Percentiles rank a stretch among this genome's conserved stretches.
phyloP scores from a whole-genome alignment of 2,113 vertebrate species.

The Tapirus terrestris region DNA sequence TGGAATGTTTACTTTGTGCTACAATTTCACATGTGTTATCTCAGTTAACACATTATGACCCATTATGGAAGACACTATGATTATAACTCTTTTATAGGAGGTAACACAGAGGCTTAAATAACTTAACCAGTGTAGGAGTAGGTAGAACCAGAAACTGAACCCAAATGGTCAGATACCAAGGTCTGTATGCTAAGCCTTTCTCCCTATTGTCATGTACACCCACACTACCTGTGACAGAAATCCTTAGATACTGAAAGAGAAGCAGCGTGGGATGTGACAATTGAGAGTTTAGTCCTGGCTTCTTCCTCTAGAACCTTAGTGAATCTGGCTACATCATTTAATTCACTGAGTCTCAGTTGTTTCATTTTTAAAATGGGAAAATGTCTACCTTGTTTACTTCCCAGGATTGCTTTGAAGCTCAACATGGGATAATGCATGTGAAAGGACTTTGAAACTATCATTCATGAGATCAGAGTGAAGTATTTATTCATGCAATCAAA shows the following conservation, averaged over 20 bases:
- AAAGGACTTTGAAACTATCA: not conserved
- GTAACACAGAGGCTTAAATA: not conserved
- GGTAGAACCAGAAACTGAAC: not conserved
- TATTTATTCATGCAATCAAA: not conserved
- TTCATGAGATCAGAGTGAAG: not conserved
- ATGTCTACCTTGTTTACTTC: not conserved
- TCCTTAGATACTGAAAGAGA: not conserved
- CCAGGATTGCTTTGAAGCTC: not conserved
- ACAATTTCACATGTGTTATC: not conserved
- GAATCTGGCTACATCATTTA: not conserved
- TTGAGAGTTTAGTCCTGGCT: not conserved
- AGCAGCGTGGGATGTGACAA: not conserved
- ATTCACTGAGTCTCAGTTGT: not conserved
- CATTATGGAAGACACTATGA: not conserved
- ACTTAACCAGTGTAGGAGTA: not conserved
- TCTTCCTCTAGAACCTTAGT: not conserved
- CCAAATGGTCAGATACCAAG: not conserved
- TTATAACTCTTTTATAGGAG: not conserved
- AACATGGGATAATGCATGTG: not conserved
- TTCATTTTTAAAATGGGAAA: not conserved
- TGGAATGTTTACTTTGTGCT: not conserved
- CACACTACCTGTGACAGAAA: not conserved
- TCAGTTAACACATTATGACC: not conserved
- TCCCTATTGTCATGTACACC: accelerated
- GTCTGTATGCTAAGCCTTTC: not conserved